Base-by-base conservation (phyloP, 2,113 vertebrate genomes). In the Delphinus delphis region DNA sequence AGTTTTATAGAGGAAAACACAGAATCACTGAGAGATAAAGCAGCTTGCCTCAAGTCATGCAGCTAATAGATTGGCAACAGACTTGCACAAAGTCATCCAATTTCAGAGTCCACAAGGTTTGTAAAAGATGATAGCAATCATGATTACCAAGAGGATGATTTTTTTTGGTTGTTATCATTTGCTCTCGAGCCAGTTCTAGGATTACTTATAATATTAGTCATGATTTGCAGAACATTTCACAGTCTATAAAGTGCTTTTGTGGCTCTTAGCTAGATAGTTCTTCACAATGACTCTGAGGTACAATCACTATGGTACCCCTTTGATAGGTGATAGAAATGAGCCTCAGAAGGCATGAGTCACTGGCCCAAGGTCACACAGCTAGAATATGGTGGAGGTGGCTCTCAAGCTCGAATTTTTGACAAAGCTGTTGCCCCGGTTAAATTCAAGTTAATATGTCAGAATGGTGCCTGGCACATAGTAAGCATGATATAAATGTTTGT, bases 401-500 rank as follows among this genome's bases (percentile, higher is more conserved):
- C 28, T 91, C 76, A 96, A 60, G 70, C 11, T 83, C 71, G 92
- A 68, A 65, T 50, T 93, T 93, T 67, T 70, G 33, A 90, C 68
- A 90, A 89, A 74, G 73, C n/a, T 26, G 33, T 50, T 81, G 47
- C 13, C 33, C 14, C 89, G 70, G 71, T 67, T 82, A 79, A 82
- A 82, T 96, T 96, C 33, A 81, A 94, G 77, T 82, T 90, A 82
- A 21, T 89, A 79, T 96, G 68, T 62, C 95, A 87, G 65, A 87
- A 70, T 38, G 50, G 67, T 55, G 50, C 33, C 55, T 68, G 77
- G 82, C 71, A 77, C 23, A 50, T 11, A 60, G 14, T 36, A 91
- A 86, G 67, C 50, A 53, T 1, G 53, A 83, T 50, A 50, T 73
- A 88, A 88, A 63, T 82, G 21, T 58, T 95, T 67, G 80, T 88